Base-by-base conservation (phyloP, 2,888 invertebrate species). In the Dicycla oo region DNA sequence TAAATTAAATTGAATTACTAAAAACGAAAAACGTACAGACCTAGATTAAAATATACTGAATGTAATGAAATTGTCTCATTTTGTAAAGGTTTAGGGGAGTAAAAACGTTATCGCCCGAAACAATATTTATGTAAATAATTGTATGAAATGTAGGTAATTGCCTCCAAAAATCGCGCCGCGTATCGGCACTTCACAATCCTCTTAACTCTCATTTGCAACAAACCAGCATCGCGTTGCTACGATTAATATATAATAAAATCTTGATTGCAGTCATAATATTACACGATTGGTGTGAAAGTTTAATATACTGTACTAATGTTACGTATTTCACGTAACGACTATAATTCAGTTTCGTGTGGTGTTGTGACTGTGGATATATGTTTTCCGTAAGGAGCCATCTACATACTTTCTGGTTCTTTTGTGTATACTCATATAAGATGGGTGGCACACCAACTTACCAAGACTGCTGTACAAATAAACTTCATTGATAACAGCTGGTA, bases 211-310 rank as follows among this genome's bases (percentile, higher is more conserved):
- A 57, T n/a, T 56, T 26, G 4, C 26, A 30, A 56, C n/a, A 18
- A 26, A 47, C 13, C 3, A 30, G n/a, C 40, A 30, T 20, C 13
- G 7, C 26, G 5, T 23, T 57, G 13, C n/a, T 26, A 4, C 3
- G 3, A 34, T n/a, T 43, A 57, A 57, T 49, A 7, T 56, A 13
- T 20, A 75, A 51, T 76, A 23, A 51, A 47, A 51, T 51, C 49
- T 51, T 76, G 43, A 57, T 51, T 20, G 68, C 38, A 73, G 34
- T 45, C 15, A 57, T 65, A 56, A 40, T 23, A 34, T n/a, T 56
- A 8, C 61, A 53, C 58, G 64, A 69, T 75, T 54, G 57, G 60
- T 80, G 61, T 63, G 74, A 80, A 69, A 83, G 83, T 85, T 57
- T 54, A 69, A 62, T 56, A 75, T 30, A 47, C 38, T 8, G n/a